phyloP scores from a whole-genome alignment of 2,113 vertebrate genomes.

The Cervus canadensis region DNA sequence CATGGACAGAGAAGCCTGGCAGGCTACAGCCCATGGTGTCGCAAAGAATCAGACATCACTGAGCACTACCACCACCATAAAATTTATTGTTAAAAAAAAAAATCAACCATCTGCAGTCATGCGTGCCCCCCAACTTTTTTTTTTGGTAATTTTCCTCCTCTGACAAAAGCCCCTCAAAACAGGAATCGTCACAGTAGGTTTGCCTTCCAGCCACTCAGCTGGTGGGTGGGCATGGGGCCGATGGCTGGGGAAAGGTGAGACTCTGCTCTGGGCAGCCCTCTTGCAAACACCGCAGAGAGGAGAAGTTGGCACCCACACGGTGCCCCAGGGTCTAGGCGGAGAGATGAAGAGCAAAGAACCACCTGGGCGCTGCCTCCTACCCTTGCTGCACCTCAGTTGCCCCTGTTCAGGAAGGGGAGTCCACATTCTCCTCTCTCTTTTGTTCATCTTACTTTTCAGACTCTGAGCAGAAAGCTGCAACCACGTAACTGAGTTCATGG shows the following conservation, averaged over 20 bases:
- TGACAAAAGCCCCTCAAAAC: neutral
- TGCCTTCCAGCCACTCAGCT: neutral
- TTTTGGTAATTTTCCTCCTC: neutral
- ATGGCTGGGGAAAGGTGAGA: no score
- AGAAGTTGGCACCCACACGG: accelerated
- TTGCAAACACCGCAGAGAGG: neutral
- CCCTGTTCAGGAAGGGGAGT: neutral
- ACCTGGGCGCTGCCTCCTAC: no score
- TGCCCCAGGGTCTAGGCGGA: neutral
- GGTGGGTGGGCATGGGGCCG: neutral
- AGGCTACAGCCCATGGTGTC: neutral
- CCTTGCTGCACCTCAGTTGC: neutral
- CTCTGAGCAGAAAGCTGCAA: neutral
- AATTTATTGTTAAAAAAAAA: neutral
- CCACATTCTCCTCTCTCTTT: neutral
- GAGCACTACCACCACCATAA: neutral
- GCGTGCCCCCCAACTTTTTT: neutral
- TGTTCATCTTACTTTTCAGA: neutral
- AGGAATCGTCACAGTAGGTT: no score
- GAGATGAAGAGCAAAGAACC: neutral
- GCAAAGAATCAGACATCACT: neutral
- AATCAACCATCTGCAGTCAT: neutral
- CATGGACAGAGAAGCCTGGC: neutral
- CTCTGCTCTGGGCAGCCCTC: neutral
- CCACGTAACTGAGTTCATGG: neutral